Base-by-base conservation (phyloP, 2,113 vertebrate genomes). In the Tiliqua scincoides region DNA sequence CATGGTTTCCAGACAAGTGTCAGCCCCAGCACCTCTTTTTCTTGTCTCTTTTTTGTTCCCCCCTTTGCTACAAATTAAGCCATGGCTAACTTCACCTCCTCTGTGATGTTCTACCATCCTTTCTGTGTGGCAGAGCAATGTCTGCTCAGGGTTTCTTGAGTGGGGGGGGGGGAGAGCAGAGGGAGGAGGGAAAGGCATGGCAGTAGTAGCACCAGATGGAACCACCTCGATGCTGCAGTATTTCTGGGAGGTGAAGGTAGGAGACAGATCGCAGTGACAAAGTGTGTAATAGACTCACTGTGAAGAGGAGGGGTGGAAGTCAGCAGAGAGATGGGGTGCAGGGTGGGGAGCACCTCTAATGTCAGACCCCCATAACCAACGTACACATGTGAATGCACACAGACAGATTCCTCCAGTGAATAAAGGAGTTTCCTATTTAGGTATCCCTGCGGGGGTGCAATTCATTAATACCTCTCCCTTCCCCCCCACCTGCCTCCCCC, bases 241-340 rank as follows among this genome's bases (percentile, higher is more conserved):
- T 93, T 94, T 93, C 94, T 93, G 93, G 90, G 92, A 94, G 89
- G 93, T 89, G 93, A 91, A 93, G 87, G 91, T 90, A 93, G 86
- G 76, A 90, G 86, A 89, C 90, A 92, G 93, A 94, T 92, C 93
- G 91, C 93, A 93, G 93, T 91, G 91, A 61, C 84, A 91, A 91
- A 79, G 89, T 54, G 63, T 63, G 52, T 79, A 75, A 92, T 72
- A 32, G 78, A 90, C 87, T 90, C 89, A 74, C 80, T 87, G 78
- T 90, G 79, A 85, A 91, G 87, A 87, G 37, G 67, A 17, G 43
- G 21, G 84, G 87, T 30, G 89, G 70, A 30, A 79, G 90, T 35
- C 88, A 81, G 75, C 83, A 3, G 85, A 81, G 87, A 85, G 85
- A 87, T 59, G 63, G 63, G 70, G 76, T 61, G 37, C 43, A 17